These are phyloP conservation scores for Ptychodera flava DNA, from an alignment of 35 echinoderm and acorn worm genomes.

Conservation along the genomic window DNA sequence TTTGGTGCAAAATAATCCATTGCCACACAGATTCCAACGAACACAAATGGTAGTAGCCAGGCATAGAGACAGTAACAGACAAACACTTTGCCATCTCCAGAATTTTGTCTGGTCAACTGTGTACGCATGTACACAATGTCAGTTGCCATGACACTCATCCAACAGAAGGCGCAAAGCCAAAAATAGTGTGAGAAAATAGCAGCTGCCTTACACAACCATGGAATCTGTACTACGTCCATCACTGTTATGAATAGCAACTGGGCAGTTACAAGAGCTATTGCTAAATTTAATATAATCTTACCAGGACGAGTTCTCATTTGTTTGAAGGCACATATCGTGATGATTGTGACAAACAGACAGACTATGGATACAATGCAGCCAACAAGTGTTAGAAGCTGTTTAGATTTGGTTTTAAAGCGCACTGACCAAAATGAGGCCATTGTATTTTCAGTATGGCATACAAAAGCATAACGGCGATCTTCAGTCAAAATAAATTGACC, in stretches of 20 bases:
- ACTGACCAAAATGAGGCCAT: neutral
- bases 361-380: neutral
- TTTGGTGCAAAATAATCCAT: conserved; percentile 30
- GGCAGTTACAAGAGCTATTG: conserved; percentile 46
- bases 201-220: conserved; percentile 16
- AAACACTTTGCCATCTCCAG: neutral
- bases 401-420: neutral
- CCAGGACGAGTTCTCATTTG: conserved; percentile 43
- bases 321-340: neutral
- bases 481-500: neutral
- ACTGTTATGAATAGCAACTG: conserved; percentile 38
- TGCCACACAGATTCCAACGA: conserved; percentile 19
- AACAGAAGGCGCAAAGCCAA: conserved; percentile 56
- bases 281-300: conserved; percentile 55
- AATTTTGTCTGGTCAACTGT: neutral
- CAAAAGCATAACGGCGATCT: neutral
- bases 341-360: neutral
- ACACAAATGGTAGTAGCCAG: conserved; percentile 39
- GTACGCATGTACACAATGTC: conserved; percentile 50
- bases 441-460: neutral
- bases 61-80: conserved; percentile 23
- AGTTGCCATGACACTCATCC: conserved; percentile 62
- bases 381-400: neutral
- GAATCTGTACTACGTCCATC: neutral
- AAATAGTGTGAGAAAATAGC: conserved; percentile 48